Evolutionary conservation across 2,113 vertebrate species (phyloP).

Genomic region (Malurus alboscapulatus): DNA sequence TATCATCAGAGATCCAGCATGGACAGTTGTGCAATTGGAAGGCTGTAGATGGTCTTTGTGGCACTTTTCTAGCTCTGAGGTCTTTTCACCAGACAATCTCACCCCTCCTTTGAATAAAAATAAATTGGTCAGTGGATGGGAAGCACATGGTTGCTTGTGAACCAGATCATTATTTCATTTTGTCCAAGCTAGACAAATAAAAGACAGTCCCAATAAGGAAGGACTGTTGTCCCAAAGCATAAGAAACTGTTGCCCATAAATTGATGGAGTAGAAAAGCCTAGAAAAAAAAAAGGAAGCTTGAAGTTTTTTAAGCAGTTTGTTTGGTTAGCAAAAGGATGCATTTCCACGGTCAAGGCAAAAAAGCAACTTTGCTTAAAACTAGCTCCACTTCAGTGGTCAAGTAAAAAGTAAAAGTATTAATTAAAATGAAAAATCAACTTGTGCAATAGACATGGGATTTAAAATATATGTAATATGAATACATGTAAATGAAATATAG

Average conservation of each 20-base stretch:
- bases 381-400: neutral
- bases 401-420: neutral
- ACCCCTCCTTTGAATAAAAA: neutral
- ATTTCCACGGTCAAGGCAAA: neutral
- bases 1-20: neutral
- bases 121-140: neutral
- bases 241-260: neutral
- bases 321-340: neutral
- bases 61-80: neutral
- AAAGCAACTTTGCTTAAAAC: neutral
- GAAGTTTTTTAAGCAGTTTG: neutral
- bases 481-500: neutral
- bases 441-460: neutral
- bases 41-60: neutral
- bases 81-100: neutral
- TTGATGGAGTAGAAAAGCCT: neutral
- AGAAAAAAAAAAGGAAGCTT: neutral
- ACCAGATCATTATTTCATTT: neutral
- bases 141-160: neutral
- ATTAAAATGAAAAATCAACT: neutral
- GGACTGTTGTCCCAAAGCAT: neutral
- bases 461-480: neutral
- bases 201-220: neutral
- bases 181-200: neutral
- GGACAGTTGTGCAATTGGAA: neutral